Base-by-base conservation (phyloP, 2,113 vertebrate genomes). In the Osmerus mordax region DNA sequence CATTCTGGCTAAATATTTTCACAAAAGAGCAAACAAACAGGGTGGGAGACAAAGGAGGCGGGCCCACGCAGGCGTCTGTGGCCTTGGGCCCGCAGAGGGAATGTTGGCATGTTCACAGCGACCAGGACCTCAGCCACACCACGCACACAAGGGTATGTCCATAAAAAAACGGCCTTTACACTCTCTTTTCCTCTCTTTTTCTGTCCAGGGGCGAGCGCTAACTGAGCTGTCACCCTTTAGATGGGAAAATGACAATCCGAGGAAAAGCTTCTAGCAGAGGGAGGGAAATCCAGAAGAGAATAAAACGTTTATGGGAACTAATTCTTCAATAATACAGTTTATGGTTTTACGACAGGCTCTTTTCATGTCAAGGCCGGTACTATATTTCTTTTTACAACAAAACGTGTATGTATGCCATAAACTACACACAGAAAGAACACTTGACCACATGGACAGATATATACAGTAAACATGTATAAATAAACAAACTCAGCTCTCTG, bases 11-110 rank as follows among this genome's bases (percentile, higher is more conserved):
- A 82, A 67, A 82, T 81, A 36, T 82, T 89, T 87, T 87, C 71
- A 84, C 81, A 84, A 85, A 86, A 78, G 80, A 78, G 73, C 80
- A 86, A 87, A 90, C 85, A 88, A 82, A 87, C 70, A 16, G 74
- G 67, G 62, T 29, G 60, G 59, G 52, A 79, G 64, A 60, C 56
- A 53, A 59, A 70, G 60, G 69, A 16, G 66, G 73, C 25, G 7
- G 47, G 68, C 15, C n/a, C 73, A 21, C n/a, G 14, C 25, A 13
- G 52, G 25, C 47, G 59, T 63, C 53, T 55, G 47, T 29, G 64
- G 69, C 14, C 65, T 29, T 13, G n/a, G 14, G 3, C 47, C 65
- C 41, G 3, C n/a, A 52, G 36, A n/a, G 47, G 65, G 51, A 54
- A 53, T 53, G 19, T 53, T 52, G 41, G 47, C 51, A 16, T 15